Evolutionary conservation across 2,888 invertebrate species (phyloP), one percentile per base, ranked within the genome.

Genomic region (Agriopis marginaria): DNA sequence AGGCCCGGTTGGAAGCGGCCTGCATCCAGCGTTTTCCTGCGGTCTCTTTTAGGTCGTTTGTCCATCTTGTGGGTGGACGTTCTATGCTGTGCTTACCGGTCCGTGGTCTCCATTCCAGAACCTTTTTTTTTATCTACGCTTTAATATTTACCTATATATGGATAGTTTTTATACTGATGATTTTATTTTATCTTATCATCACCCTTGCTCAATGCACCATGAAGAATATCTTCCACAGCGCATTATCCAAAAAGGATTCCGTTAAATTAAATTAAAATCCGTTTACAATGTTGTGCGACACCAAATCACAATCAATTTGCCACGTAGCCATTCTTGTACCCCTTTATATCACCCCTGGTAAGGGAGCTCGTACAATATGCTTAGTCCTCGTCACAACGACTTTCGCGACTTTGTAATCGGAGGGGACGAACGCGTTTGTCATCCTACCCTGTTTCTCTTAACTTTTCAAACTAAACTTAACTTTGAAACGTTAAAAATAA

Each of bases 361-460:
- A 76, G 76, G 79, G 75, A 73, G 80, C 78, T 81, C 79, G 83
- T 77, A 89, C 92, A 92, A 93, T 93, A 92, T 92, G 93, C 92
- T 90, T 92, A 91, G 80, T 90, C 85, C 86, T 81, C 87, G 85
- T 86, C 87, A 86, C 86, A 81, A 85, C 83, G 89, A 89, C 91
- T 92, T 91, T 89, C 81, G 83, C 86, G 84, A 88, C 84, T 82
- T 83, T 81, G 83, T 92, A 93, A 93, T 92, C 87, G 90, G 82
- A 83, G 94, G 94, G 93, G 93, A 90, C 86, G 91, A 79, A 77
- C 88, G 81, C 86, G 79, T 89, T 92, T 92, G 91, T 93, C 92
- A 91, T 89, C 85, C 86, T 86, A 86, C 89, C 89, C 89, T 82
- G 79, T 74, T 74, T 72, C 76, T 76, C 56, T 14, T 6, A 63